Evolutionary conservation across 2,888 invertebrate species (phyloP).

Genomic region (Drosophila sordidapex): DNA sequence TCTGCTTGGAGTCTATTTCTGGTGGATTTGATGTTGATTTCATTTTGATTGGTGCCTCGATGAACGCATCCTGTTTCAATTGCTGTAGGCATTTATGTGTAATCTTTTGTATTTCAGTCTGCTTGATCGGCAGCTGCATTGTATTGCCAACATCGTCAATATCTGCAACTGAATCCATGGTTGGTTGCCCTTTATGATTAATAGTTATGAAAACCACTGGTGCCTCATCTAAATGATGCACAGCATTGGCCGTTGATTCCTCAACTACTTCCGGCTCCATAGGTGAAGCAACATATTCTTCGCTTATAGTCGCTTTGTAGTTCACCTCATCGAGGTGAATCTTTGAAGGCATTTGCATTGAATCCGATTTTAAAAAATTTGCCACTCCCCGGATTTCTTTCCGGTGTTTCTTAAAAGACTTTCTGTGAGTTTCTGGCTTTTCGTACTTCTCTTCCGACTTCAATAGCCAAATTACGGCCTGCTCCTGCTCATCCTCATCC

Average conservation of each 20-base stretch:
- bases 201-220: background rate
- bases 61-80: background rate
- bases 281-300: background rate
- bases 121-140: background rate
- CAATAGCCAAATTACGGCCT: background rate
- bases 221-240: background rate
- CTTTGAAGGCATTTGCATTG: background rate
- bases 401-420: background rate
- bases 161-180: background rate
- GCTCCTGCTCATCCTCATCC: background rate
- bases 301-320: background rate
- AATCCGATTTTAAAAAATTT: background rate
- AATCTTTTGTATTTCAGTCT: background rate
- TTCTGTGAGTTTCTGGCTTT: background rate
- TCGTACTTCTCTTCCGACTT: background rate
- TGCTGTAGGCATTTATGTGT: background rate
- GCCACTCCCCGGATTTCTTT: accelerated
- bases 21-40: background rate
- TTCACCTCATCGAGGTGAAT: background rate
- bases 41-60: background rate
- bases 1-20: slow-evolving; percentile 10
- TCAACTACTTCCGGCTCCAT: background rate
- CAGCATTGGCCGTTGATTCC: background rate
- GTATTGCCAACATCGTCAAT: background rate
- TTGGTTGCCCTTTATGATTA: background rate